Percentiles rank a stretch among this genome's conserved stretches.
These are phyloP conservation scores for Mystacornis crossleyi DNA, from an alignment of 2,113 vertebrate genomes.

Conservation along the genomic window DNA sequence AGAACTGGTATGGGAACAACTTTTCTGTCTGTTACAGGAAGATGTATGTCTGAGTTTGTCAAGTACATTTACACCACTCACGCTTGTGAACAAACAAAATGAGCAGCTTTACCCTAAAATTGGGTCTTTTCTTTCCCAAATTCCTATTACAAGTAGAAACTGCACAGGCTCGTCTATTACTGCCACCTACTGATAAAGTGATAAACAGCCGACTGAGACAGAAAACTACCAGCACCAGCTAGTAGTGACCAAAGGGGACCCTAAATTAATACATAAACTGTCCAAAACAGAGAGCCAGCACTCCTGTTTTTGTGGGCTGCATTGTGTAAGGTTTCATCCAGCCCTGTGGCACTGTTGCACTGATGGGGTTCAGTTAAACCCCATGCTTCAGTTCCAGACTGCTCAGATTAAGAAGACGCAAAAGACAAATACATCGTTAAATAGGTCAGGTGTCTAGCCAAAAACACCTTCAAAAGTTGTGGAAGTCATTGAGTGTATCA, in stretches of 20 bases:
- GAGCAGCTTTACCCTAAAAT: background rate
- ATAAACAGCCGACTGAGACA: background rate
- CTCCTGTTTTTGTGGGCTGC: background rate
- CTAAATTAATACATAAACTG: background rate
- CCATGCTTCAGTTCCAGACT: background rate
- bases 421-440: background rate
- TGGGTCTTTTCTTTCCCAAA: background rate
- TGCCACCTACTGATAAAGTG: constrained; percentile 57
- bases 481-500: background rate
- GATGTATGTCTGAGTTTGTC: background rate
- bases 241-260: background rate
- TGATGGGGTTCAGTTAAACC: background rate
- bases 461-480: background rate
- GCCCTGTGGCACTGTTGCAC: background rate
- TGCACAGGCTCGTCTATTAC: constrained; percentile 3
- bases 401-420: background rate
- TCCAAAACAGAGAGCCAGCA: background rate
- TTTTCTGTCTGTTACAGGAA: background rate
- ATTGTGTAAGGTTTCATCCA: background rate
- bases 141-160: background rate
- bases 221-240: background rate
- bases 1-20: background rate
- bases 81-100: background rate
- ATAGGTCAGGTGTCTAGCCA: background rate
- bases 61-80: background rate